Percentiles rank a stretch among this genome's conserved stretches.
Evolutionary conservation across 2,113 vertebrate species (phyloP).

Genomic region (Paralichthys olivaceus): DNA sequence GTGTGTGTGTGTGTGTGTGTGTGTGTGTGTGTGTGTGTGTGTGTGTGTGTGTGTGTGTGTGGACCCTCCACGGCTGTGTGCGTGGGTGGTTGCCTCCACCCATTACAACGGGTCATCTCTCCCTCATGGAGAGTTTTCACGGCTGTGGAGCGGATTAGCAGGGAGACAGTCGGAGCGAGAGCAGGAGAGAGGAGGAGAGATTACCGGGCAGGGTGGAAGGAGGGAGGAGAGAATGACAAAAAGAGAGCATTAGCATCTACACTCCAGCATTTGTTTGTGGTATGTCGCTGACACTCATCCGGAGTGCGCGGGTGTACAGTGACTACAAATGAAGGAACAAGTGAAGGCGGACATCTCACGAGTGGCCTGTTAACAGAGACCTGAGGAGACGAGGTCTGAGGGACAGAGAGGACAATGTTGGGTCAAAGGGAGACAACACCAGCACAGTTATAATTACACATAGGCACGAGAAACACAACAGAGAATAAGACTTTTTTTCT

Average conservation of each 20-base stretch:
- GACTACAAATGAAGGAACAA: constrained; percentile 54
- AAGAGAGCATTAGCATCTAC: constrained; percentile 61
- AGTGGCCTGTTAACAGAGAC: constrained; percentile 41
- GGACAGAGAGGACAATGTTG: constrained; percentile 22
- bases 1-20: constrained; percentile 37
- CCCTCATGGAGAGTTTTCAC: constrained; percentile 79
- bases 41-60: constrained; percentile 33
- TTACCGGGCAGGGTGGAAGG: constrained; percentile 49
- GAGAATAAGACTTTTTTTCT: too few relatives aligned
- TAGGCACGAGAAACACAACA: not conserved
- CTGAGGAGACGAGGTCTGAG: constrained; percentile 36
- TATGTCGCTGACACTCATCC: constrained; percentile 41
- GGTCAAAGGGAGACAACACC: constrained; percentile 50
- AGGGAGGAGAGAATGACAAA: constrained; percentile 54
- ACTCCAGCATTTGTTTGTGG: constrained; percentile 58
- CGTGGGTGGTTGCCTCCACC: constrained; percentile 72
- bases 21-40: constrained; percentile 37
- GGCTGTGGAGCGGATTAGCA: constrained; percentile 79
- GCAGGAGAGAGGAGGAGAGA: constrained; percentile 51
- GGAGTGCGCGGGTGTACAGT: constrained; percentile 53
- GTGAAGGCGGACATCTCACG: constrained; percentile 29
- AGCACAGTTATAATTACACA: constrained; percentile 38
- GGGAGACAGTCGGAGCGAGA: constrained; percentile 19
- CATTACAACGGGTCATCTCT: constrained; percentile 79
- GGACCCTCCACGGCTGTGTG: constrained; percentile 63